These are phyloP conservation scores for Hippolais icterina DNA, from an alignment of 2,113 vertebrate species.

Conservation along the genomic window DNA sequence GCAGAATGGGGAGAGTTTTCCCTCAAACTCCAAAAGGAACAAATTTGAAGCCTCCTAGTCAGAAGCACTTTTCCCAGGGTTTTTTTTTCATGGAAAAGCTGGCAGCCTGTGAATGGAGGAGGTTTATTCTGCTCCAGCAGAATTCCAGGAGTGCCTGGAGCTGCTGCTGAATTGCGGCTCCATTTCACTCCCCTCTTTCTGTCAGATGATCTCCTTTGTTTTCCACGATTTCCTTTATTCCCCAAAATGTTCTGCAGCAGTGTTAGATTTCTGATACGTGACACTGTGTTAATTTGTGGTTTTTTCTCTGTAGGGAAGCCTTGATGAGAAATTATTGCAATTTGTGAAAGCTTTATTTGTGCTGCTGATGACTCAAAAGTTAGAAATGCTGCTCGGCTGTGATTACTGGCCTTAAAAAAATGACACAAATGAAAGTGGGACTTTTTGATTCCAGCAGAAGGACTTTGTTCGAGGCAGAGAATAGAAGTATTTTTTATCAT, in stretches of 20 bases:
- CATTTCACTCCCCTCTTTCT: fast-evolving
- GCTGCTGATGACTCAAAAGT: slow-evolving; percentile 59
- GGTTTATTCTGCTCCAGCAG: background rate
- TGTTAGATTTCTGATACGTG: background rate
- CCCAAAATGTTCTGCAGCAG: background rate
- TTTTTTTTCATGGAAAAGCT: fast-evolving
- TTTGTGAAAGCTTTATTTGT: slow-evolving; percentile 59
- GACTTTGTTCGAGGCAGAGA: background rate
- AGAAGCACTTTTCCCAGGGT: no score
- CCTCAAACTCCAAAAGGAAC: background rate
- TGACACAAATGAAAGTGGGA: slow-evolving; percentile 29
- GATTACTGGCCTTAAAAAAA: slow-evolving; percentile 32
- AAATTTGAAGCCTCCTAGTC: fast-evolving
- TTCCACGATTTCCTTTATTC: background rate
- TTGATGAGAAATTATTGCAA: slow-evolving; percentile 46
- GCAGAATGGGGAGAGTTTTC: background rate
- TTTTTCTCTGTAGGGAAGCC: slow-evolving; percentile 30
- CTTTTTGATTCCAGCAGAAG: slow-evolving; percentile 12
- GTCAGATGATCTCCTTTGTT: background rate
- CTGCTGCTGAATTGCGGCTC: background rate
- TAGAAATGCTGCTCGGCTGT: slow-evolving; percentile 33
- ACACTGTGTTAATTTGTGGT: background rate
- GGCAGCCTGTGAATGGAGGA: background rate
- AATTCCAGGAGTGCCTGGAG: background rate
- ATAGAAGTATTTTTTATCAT: background rate